Evolutionary conservation across 2,113 vertebrate genomes (phyloP), one percentile per base, ranked within the genome.

Genomic region (Electrona antarctica): DNA sequence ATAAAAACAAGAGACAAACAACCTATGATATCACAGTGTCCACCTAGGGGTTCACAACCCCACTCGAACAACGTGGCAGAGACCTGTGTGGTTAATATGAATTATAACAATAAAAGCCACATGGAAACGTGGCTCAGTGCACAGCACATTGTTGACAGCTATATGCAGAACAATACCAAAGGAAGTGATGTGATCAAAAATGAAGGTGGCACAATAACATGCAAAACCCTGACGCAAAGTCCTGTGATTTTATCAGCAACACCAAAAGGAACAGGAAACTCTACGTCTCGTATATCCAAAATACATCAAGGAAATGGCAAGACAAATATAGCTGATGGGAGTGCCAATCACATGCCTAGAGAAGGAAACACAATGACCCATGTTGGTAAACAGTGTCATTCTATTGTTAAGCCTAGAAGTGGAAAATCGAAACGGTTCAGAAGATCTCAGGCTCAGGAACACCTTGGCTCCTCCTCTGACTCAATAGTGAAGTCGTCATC

Each of bases 401-500:
- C 45, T 64, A 51, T 57, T 69, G 51, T 70, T 29, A 9, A 64
- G 4, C 15, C 48, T 9, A 88, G 88, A 69, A 93, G 86, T 64
- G 78, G 46, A 41, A 93, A 87, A 50, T 77, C 74, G 7, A 93
- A 92, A 60, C 84, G 86, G 48, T 77, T 91, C 59, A 88, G 89
- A 74, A 89, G 82, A 71, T 78, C 79, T 15, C 84, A 90, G 58
- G 74, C 81, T 51, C 88, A 79, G 55, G 72, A 74, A 55, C 66
- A 74, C 70, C 51, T 73, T n/a, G 14, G 69, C 60, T 87, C 81
- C 72, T 91, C 87, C 8, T 88, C 90, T 33, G 91, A 93, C n/a
- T 93, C 89, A 9, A 87, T 87, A 29, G 41, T 79, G 1, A 89
- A 90, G 62, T 89, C 89, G 57, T 93, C 92, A 8, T 86, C 90